Percentiles rank a stretch among this genome's conserved stretches.
Conservation (phyloP, 2,888 invertebrate species). For the Ellobium chinense region DNA sequence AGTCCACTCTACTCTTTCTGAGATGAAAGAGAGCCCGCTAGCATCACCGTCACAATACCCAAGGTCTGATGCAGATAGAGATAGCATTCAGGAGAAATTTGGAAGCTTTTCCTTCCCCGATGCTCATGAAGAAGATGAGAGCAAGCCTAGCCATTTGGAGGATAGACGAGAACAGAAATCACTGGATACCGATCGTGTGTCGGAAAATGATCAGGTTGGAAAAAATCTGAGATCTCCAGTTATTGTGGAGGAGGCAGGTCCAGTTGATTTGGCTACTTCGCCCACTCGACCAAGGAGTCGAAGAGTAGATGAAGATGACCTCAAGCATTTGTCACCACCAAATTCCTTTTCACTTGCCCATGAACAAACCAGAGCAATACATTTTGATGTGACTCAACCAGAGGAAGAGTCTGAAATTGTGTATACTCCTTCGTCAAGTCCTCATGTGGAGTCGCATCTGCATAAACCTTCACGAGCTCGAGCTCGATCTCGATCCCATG, state of each 20-base stretch:
- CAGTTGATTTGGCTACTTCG: neutral
- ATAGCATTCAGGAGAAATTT: neutral
- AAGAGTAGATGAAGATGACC: conserved; percentile 37
- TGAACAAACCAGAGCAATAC: neutral
- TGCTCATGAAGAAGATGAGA: neutral
- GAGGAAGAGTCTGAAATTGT: neutral
- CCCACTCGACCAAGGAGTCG: conserved; percentile 31
- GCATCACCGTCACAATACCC: neutral
- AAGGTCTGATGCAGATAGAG: neutral
- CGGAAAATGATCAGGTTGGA: neutral
- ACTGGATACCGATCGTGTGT: neutral
- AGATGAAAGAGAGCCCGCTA: neutral
- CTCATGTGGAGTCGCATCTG: neutral
- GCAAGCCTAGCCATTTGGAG: neutral
- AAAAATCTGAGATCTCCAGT: neutral
- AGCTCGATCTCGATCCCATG: neutral
- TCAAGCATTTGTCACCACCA: conserved; percentile 7
- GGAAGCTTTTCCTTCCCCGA: neutral
- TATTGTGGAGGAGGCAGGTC: conserved; percentile 4
- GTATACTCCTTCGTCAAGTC: neutral
- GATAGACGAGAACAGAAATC: neutral
- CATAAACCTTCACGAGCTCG: neutral
- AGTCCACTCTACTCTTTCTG: neutral
- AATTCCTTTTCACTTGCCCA: neutral
- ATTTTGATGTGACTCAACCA: neutral